Evolutionary conservation across 2,113 vertebrate species (phyloP), one percentile per base, ranked within the genome.

Genomic region (Tachuris rubrigastra): DNA sequence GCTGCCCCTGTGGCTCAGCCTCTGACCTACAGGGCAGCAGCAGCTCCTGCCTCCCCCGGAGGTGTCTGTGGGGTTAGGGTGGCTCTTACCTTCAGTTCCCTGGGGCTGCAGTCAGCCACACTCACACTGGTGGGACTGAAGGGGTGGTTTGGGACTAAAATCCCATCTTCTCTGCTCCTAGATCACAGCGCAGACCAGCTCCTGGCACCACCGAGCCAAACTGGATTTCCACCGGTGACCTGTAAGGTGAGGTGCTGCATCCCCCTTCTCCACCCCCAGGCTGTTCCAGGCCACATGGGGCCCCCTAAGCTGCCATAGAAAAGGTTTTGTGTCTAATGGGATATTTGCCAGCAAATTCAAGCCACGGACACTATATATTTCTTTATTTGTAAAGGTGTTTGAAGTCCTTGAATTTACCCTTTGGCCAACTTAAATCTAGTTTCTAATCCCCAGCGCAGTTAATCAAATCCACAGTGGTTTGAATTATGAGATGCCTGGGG

Each of bases 351-450:
- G 91, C 53, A 59, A 53, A 85, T 62, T 71, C 75, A 80, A 62
- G 52, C 81, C 85, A 73, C 0, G 3, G 66, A 74, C 25, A 3
- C 78, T 72, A 8, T 68, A 23, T 85, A 53, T 73, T 90, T 88
- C 89, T 89, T 81, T 94, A 65, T 81, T 92, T 94, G 73, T 85
- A 56, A 89, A 91, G 60, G 47, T 81, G 72, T 92, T 96, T 81
- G 92, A 86, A 92, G 95, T 92, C 79, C 88, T 92, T 72, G 76
- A 49, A 89, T 92, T 96, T 94, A 88, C 88, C 94, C 96, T 94
- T 88, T 74, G 90, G 95, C 92, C 93, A 93, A 82, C 52, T 95
- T 88, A 81, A 90, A 60, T 92, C 72, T 75, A 46, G 47, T 78
- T 88, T 92, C 68, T 95, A 75, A 93, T 86, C 56, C 65, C 52